These are phyloP conservation scores for Apeltes quadracus DNA, from an alignment of 2,113 vertebrate genomes.

Conservation along the genomic window DNA sequence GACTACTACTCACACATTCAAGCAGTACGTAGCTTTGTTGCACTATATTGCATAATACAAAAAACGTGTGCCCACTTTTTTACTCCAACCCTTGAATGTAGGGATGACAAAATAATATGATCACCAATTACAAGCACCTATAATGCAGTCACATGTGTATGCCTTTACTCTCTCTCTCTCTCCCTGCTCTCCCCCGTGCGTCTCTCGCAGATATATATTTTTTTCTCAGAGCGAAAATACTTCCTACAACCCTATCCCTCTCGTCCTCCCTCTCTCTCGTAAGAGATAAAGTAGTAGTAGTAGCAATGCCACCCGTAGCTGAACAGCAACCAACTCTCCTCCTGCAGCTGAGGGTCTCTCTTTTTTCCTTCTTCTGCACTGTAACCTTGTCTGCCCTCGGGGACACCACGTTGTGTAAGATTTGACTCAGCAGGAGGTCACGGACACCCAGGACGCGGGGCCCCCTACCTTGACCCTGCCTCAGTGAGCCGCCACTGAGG, in stretches of 20 bases:
- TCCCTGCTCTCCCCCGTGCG: too few species aligned
- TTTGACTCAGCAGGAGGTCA: constrained; percentile 1
- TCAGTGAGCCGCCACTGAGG: constrained; percentile 62
- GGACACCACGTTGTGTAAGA: constrained; percentile 17
- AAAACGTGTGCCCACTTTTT: background rate
- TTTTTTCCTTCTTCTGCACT: background rate
- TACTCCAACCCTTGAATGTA: background rate
- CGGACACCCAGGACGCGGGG: constrained; percentile 24
- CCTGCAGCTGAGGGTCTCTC: constrained; percentile 42
- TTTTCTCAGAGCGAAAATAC: constrained; percentile 28
- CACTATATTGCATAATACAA: constrained; percentile 30
- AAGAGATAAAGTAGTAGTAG: constrained; percentile 51
- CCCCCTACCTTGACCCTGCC: constrained; percentile 47
- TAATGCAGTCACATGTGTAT: background rate
- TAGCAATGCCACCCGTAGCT: constrained; percentile 40
- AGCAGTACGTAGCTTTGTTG: background rate
- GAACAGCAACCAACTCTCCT: constrained; percentile 52
- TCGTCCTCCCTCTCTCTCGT: constrained; percentile 17
- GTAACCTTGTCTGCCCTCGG: constrained; percentile 14
- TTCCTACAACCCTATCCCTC: constrained; percentile 15
- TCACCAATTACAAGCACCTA: background rate
- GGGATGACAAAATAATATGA: background rate
- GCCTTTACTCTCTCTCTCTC: background rate
- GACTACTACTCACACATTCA: background rate
- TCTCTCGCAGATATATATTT: too few species aligned